phyloP scores from a whole-genome alignment of 2,113 vertebrate genomes.

The Amblyopsis rosae region DNA sequence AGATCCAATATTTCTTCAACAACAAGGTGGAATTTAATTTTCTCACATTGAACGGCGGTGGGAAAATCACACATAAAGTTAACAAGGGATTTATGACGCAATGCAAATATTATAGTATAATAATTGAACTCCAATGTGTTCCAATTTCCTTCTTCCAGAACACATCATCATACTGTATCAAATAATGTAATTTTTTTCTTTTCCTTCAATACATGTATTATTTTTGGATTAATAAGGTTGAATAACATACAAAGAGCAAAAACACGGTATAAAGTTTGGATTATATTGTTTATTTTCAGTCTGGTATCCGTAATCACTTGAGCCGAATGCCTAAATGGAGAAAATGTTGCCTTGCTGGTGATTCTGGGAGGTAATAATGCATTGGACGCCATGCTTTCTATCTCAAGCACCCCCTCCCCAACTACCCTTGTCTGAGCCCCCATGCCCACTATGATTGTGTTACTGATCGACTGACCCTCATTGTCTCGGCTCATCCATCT shows the following conservation, averaged over 20 bases:
- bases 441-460: conserved; percentile 47
- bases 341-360: too few relatives aligned
- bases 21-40: conserved; percentile 54
- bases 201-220: conserved; percentile 11
- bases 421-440: conserved; percentile 27
- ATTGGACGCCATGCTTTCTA: background rate
- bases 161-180: conserved; percentile 10
- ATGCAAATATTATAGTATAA: conserved; percentile 44
- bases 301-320: too few relatives aligned
- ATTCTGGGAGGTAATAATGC: too few relatives aligned
- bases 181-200: background rate
- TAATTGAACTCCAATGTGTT: conserved; percentile 27
- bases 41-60: conserved; percentile 40
- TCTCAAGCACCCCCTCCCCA: background rate
- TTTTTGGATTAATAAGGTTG: conserved; percentile 30
- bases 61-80: conserved; percentile 42
- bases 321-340: too few relatives aligned
- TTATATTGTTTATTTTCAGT: too few relatives aligned
- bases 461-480: conserved; percentile 68
- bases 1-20: conserved; percentile 49
- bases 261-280: too few relatives aligned
- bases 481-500: conserved; percentile 70
- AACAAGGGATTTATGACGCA: conserved; percentile 45
- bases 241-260: conserved; percentile 23
- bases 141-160: conserved; percentile 22